phyloP scores from a whole-genome alignment of 2,113 vertebrate species.

The Crotophaga sulcirostris region DNA sequence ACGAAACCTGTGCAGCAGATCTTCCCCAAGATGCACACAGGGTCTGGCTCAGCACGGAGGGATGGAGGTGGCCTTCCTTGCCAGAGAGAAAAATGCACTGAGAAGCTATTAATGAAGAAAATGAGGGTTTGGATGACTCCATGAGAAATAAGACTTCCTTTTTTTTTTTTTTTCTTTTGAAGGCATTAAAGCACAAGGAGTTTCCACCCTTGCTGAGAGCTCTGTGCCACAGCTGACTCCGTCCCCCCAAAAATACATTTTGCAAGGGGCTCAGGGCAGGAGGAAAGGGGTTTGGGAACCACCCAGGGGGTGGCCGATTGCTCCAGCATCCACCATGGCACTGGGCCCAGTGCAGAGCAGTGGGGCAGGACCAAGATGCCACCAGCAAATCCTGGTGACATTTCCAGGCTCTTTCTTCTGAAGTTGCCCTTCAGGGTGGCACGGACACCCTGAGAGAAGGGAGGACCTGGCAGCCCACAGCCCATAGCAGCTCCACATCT shows the following conservation, averaged over 20 bases:
- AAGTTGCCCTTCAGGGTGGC: fast-evolving
- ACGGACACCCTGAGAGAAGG: background rate
- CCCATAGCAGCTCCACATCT: background rate
- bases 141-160: fast-evolving
- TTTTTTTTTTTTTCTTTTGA: too few species aligned
- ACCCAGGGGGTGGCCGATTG: fast-evolving
- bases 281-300: background rate
- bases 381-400: fast-evolving
- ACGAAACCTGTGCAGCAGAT: background rate
- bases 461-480: too few species aligned
- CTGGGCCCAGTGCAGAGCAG: fast-evolving
- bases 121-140: background rate
- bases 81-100: background rate
- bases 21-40: too few species aligned
- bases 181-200: background rate
- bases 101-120: background rate
- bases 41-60: background rate
- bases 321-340: fast-evolving
- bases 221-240: too few species aligned
- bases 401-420: background rate
- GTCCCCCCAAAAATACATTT: background rate
- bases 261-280: too few species aligned
- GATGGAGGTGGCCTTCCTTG: background rate
- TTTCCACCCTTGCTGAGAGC: background rate
- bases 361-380: background rate